Conservation (phyloP, 2,888 invertebrate genomes). For the Zootermopsis nevadensis region DNA sequence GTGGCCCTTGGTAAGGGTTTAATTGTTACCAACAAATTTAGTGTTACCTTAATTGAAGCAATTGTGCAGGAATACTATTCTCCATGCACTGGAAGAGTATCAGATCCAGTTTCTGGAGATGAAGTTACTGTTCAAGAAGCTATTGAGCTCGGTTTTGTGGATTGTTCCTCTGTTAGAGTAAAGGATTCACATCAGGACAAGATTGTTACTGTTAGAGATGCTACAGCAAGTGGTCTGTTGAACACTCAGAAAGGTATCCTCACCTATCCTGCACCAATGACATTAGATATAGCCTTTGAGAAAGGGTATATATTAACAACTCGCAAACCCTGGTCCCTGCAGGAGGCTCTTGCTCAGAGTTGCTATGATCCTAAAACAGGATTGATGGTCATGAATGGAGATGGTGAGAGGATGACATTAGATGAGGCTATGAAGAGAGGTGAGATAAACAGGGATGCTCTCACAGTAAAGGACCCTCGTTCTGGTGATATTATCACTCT, state of each 20-base stretch:
- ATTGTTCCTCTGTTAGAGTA: slow-evolving; percentile 77
- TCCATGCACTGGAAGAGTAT: slow-evolving; percentile 77
- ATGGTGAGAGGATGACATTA: slow-evolving; percentile 74
- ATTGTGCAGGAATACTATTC: slow-evolving; percentile 82
- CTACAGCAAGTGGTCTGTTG: slow-evolving; percentile 75
- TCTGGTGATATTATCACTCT: slow-evolving; percentile 84
- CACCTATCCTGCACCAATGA: slow-evolving; percentile 73
- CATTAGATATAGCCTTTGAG: slow-evolving; percentile 81
- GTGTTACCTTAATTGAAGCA: slow-evolving; percentile 78
- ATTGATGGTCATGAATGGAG: slow-evolving; percentile 73
- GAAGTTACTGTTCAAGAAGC: slow-evolving; percentile 81
- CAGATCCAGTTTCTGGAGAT: slow-evolving; percentile 81
- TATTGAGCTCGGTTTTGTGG: slow-evolving; percentile 76
- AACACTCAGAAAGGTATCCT: slow-evolving; percentile 78
- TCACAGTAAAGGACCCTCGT: slow-evolving; percentile 83
- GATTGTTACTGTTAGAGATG: slow-evolving; percentile 76
- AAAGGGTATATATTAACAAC: slow-evolving; percentile 85
- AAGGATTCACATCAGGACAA: slow-evolving; percentile 77
- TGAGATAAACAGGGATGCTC: slow-evolving; percentile 79
- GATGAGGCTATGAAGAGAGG: slow-evolving; percentile 80
- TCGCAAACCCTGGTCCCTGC: slow-evolving; percentile 82
- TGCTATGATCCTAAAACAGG: slow-evolving; percentile 82
- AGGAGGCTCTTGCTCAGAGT: slow-evolving; percentile 84
- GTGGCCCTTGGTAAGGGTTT: slow-evolving; percentile 77
- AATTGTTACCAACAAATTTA: slow-evolving; percentile 77